Evolutionary conservation across 2,113 vertebrate species (phyloP).

Genomic region (Leucopsar rothschildi): DNA sequence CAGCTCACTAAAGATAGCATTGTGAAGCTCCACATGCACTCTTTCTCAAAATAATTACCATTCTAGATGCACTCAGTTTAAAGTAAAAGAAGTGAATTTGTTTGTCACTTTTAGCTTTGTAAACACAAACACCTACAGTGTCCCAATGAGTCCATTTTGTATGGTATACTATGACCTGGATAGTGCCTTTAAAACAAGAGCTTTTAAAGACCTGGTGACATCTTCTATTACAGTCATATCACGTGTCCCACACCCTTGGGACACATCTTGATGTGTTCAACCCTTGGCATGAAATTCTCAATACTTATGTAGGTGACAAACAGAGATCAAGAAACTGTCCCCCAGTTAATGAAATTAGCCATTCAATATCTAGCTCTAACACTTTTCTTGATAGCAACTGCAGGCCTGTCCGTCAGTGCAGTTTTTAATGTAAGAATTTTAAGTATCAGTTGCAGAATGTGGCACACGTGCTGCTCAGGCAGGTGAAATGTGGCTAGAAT

Average conservation of each 20-base stretch:
- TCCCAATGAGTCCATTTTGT: neutral
- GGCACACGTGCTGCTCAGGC: neutral
- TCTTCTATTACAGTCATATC: neutral
- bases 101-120: neutral
- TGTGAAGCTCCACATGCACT: neutral
- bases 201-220: neutral
- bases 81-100: neutral
- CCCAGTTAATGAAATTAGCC: neutral
- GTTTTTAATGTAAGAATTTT: neutral
- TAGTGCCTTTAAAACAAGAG: neutral
- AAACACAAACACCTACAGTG: neutral
- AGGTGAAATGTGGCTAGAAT: neutral
- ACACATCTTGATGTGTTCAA: rapidly evolving
- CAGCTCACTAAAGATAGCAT: neutral
- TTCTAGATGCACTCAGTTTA: neutral
- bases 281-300: neutral
- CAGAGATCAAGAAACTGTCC: neutral
- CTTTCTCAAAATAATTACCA: neutral
- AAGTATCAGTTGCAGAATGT: neutral
- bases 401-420: neutral
- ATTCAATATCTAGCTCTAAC: neutral
- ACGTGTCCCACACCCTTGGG: neutral
- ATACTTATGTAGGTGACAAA: neutral
- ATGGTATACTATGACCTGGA: neutral
- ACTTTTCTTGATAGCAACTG: neutral